phyloP scores from a whole-genome alignment of 2,888 invertebrate species.

The Tiliacea citrago region DNA sequence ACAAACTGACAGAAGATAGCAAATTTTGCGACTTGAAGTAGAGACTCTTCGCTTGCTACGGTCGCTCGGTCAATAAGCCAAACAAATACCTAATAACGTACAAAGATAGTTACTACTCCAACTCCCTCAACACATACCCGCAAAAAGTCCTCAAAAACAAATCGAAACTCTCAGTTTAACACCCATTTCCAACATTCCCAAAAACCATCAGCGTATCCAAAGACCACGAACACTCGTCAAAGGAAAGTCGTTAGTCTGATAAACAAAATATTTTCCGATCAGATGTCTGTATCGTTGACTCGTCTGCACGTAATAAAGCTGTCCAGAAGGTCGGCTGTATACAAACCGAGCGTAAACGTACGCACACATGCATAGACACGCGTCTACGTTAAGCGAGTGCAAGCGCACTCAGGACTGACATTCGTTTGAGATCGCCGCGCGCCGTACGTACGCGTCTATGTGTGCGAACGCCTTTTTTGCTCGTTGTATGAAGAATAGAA shows the following conservation, averaged over 20 bases:
- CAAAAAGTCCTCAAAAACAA: background rate
- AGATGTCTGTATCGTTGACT: constrained; percentile 32
- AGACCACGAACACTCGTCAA: constrained; percentile 31
- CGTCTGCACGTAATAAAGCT: background rate
- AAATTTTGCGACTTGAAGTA: no score
- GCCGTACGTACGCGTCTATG: background rate
- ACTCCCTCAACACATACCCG: background rate
- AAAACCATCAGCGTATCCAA: constrained; percentile 36
- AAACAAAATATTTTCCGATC: constrained; percentile 55
- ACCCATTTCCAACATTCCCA: background rate
- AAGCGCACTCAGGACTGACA: background rate
- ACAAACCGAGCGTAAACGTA: background rate
- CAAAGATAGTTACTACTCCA: background rate
- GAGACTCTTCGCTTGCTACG: no score
- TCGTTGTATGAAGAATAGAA: no score
- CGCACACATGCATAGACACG: background rate
- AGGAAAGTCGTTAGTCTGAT: constrained; percentile 46
- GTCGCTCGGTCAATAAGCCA: no score
- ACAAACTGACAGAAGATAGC: no score
- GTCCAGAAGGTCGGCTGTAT: background rate
- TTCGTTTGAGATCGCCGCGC: background rate
- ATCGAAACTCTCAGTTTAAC: constrained; percentile 1
- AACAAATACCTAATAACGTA: background rate
- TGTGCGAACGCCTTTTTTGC: background rate
- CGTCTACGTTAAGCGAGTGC: background rate